Evolutionary conservation across 2,888 invertebrate species (phyloP).

Genomic region (Tenthredo mesomela): DNA sequence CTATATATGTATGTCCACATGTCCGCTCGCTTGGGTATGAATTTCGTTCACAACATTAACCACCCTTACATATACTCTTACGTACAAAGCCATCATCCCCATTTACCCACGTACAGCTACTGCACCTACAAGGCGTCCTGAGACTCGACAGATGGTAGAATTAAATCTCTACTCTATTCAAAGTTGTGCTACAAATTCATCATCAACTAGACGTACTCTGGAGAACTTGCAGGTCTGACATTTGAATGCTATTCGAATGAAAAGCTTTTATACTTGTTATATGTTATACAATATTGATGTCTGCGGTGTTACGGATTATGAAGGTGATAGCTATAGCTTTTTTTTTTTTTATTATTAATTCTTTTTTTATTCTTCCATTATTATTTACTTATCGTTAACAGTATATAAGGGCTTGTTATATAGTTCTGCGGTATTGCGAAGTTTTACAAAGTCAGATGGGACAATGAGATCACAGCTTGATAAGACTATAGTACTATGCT

Average conservation of each 20-base stretch:
- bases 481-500: background rate
- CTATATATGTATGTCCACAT: background rate
- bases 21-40: background rate
- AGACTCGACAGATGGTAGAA: conserved; percentile 36
- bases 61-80: background rate
- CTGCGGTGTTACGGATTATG: background rate
- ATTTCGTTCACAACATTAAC: conserved; percentile 15
- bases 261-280: conserved; percentile 6
- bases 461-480: background rate
- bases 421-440: background rate
- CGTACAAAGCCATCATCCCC: background rate
- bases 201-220: background rate
- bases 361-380: background rate
- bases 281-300: background rate
- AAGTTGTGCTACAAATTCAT: conserved; percentile 22
- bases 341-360: background rate
- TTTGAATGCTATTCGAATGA: conserved; percentile 11
- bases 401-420: background rate
- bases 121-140: conserved; percentile 16
- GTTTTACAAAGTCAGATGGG: background rate
- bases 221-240: background rate
- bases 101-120: background rate
- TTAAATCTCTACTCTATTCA: conserved; percentile 47
- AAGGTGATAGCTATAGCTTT: background rate
- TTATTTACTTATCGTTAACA: background rate